These are phyloP conservation scores for Tanytarsus gracilentus DNA, from an alignment of 2,888 invertebrate genomes.

Conservation along the genomic window DNA sequence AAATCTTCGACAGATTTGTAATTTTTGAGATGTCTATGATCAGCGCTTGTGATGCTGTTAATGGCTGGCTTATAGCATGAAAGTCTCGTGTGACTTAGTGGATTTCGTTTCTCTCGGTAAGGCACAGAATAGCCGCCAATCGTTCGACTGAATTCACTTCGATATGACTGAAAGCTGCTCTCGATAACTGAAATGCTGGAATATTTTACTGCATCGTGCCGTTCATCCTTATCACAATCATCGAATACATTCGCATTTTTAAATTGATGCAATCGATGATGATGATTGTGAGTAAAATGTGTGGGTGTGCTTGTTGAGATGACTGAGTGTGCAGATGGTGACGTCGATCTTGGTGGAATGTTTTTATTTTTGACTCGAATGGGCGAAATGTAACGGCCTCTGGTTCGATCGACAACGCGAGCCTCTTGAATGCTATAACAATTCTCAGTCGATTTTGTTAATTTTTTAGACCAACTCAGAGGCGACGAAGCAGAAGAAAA, in stretches of 20 bases:
- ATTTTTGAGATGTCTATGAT: slow-evolving; percentile 14
- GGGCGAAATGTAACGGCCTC: slow-evolving; percentile 21
- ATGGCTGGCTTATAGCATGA: slow-evolving; percentile 29
- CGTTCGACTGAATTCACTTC: not conserved
- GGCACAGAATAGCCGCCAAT: not conserved
- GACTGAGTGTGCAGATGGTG: slow-evolving; percentile 9
- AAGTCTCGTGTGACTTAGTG: slow-evolving; percentile 29
- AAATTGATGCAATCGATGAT: not conserved
- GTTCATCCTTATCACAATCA: not conserved
- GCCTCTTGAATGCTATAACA: slow-evolving; percentile 30
- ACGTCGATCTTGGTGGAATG: slow-evolving; percentile 1
- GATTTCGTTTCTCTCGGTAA: slow-evolving; percentile 29
- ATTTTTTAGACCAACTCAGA: slow-evolving; percentile 21
- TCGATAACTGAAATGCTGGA: not conserved
- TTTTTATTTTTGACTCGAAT: slow-evolving; percentile 29
- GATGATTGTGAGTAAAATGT: not conserved
- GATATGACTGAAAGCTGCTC: not conserved
- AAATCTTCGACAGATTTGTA: slow-evolving; percentile 30
- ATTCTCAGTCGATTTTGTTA: slow-evolving; percentile 25
- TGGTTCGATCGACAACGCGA: slow-evolving; percentile 17
- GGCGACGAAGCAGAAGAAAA: not conserved
- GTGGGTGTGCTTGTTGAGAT: slow-evolving; percentile 17
- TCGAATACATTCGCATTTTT: not conserved
- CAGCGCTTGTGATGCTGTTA: not conserved
- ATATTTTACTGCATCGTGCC: not conserved